phyloP scores from a whole-genome alignment of 2,113 vertebrate species.

The Chionis minor region DNA sequence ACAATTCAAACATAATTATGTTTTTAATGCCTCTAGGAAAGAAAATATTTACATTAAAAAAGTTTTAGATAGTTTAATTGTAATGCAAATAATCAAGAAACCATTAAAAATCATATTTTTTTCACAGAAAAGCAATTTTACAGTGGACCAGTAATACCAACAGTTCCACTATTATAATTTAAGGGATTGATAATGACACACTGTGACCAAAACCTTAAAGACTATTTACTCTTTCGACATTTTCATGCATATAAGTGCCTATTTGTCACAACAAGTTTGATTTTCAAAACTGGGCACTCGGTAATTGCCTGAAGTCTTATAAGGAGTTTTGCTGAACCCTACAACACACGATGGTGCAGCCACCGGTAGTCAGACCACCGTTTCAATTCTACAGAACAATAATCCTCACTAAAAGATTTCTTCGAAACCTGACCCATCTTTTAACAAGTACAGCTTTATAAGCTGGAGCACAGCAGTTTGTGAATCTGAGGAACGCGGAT shows the following conservation, averaged over 20 bases:
- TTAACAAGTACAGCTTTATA: neutral
- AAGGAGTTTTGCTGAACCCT: neutral
- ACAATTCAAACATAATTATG: neutral
- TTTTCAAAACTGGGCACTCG: neutral
- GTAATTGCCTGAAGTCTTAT: neutral
- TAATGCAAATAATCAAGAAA: neutral
- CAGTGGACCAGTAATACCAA: neutral
- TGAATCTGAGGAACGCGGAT: neutral
- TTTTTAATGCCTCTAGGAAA: neutral
- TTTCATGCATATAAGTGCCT: neutral
- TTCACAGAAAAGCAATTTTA: neutral
- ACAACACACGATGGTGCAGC: neutral
- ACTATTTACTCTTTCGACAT: neutral
- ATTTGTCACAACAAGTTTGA: neutral
- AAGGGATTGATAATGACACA: neutral
- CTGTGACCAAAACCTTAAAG: neutral
- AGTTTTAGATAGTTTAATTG: neutral
- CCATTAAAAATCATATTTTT: neutral
- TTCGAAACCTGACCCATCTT: neutral
- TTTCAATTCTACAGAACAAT: neutral
- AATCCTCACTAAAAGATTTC: neutral
- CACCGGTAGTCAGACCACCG: fast-evolving
- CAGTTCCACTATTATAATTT: neutral
- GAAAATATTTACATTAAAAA: neutral
- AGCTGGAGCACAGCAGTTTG: neutral